A percentile compares a stretch with the other conserved stretches of the same genome.
Conservation (phyloP, 2,113 vertebrate species). For the Corythoichthys haematopterus region DNA sequence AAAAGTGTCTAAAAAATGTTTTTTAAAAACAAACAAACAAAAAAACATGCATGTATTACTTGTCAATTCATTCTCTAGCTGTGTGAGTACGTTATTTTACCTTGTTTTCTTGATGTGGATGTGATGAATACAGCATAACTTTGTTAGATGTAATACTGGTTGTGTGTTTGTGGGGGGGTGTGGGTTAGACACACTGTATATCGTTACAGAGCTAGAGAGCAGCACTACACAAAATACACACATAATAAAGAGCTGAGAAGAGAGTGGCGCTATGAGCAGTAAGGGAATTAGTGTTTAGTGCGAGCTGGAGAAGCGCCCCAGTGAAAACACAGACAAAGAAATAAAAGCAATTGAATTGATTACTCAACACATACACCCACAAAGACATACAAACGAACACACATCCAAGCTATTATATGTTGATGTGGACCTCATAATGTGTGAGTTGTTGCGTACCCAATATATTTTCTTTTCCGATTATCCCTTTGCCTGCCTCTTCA, state of each 20-base stretch:
- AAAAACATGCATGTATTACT: constrained; percentile 5
- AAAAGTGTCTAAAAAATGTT: not conserved
- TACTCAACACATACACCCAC: constrained; percentile 4
- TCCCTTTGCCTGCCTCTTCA: constrained; percentile 20
- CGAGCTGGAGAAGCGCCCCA: constrained; percentile 42
- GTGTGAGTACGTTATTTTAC: constrained; percentile 7
- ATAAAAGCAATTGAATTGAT: constrained; percentile 17
- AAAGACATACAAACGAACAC: not conserved
- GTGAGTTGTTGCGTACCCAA: constrained; percentile 4
- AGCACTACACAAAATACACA: not conserved
- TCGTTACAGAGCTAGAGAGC: not conserved
- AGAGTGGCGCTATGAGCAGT: constrained; percentile 44
- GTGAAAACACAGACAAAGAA: constrained; percentile 28
- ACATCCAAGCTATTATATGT: not conserved
- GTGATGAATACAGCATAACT: constrained; percentile 30
- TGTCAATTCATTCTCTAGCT: not conserved
- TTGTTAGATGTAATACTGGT: constrained; percentile 33
- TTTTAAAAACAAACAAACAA: constrained; percentile 10
- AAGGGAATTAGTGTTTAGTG: constrained; percentile 51
- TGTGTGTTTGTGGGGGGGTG: constrained; percentile 17
- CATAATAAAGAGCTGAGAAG: constrained; percentile 26
- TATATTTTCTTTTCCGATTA: constrained; percentile 40
- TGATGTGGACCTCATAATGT: not conserved
- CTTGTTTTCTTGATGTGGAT: constrained; percentile 24
- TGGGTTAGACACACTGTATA: not conserved